phyloP scores from a whole-genome alignment of 2,113 vertebrate genomes.

The Todiramphus saurophagus region DNA sequence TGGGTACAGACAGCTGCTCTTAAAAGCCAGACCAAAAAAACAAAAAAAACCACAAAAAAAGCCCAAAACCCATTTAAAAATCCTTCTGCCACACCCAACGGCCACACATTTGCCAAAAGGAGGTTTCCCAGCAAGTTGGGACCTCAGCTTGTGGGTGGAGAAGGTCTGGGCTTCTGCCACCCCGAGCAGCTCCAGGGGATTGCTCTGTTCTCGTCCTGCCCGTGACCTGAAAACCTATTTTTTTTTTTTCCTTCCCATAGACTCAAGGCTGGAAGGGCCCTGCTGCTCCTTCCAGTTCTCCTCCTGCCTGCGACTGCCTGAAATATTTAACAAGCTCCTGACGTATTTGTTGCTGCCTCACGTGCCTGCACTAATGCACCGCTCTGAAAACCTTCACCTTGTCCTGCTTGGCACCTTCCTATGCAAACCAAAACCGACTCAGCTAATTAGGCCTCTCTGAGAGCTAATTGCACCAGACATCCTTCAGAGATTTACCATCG shows the following conservation, averaged over 20 bases:
- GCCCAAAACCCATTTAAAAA: neutral
- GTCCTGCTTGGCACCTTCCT: neutral
- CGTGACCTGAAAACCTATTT: neutral
- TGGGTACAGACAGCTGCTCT: neutral
- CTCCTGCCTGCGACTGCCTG: neutral
- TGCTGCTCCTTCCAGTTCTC: neutral
- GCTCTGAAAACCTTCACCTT: neutral
- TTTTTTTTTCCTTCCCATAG: neutral
- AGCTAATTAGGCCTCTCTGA: neutral
- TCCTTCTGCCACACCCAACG: neutral
- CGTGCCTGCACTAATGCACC: neutral
- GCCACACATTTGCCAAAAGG: neutral
- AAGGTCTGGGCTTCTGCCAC: neutral
- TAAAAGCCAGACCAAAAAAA: neutral
- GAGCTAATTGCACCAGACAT: neutral
- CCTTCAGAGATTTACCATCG: neutral
- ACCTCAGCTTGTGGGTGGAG: neutral
- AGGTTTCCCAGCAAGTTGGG: neutral
- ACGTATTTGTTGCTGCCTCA: neutral
- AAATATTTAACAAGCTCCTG: neutral
- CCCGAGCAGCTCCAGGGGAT: neutral
- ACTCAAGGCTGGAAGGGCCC: neutral
- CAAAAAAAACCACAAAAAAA: accelerated
- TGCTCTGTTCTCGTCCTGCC: neutral
- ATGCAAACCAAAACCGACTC: accelerated